Percentiles rank a stretch among this genome's conserved stretches.
Conservation (phyloP, 2,888 invertebrate species). For the Tetropium fuscum region DNA sequence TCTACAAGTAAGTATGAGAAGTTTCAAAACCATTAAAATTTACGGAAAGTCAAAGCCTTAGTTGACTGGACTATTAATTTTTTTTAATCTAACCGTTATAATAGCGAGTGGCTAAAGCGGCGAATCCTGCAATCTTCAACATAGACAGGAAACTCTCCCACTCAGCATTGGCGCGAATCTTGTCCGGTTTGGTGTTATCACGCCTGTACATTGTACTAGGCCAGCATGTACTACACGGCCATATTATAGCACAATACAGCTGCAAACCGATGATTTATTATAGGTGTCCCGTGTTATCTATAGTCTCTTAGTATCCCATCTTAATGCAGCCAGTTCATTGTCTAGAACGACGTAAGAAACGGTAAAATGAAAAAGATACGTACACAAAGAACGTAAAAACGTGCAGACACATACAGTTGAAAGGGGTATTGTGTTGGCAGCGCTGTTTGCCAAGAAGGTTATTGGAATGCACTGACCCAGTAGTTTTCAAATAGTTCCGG, state of each 20-base stretch:
- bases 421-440: slow-evolving; percentile 12
- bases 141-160: slow-evolving; percentile 7
- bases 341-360: slow-evolving; percentile 2
- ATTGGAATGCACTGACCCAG: slow-evolving; percentile 27
- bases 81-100: too few relatives aligned
- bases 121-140: not conserved
- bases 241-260: slow-evolving; percentile 28
- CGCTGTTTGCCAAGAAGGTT: slow-evolving; percentile 12
- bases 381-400: slow-evolving; percentile 13
- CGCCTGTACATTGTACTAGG: slow-evolving; percentile 46
- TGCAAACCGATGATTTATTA: slow-evolving; percentile 49
- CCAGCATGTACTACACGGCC: slow-evolving; percentile 45
- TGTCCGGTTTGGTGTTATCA: slow-evolving; percentile 50
- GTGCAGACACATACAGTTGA: slow-evolving; percentile 11
- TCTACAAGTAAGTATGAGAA: too few relatives aligned
- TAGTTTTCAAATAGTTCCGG: not conserved
- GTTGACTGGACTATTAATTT: too few relatives aligned
- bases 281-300: slow-evolving; percentile 29
- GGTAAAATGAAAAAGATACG: not conserved
- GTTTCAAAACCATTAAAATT: too few relatives aligned
- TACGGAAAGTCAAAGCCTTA: too few relatives aligned
- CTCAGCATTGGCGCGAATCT: slow-evolving; percentile 11
- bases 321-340: slow-evolving; percentile 18
- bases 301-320: slow-evolving; percentile 32
- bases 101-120: slow-evolving; percentile 1